Evolutionary conservation across 2,888 invertebrate genomes (phyloP), one percentile per base, ranked within the genome.

Genomic region (Leptarthrus brevirostris): DNA sequence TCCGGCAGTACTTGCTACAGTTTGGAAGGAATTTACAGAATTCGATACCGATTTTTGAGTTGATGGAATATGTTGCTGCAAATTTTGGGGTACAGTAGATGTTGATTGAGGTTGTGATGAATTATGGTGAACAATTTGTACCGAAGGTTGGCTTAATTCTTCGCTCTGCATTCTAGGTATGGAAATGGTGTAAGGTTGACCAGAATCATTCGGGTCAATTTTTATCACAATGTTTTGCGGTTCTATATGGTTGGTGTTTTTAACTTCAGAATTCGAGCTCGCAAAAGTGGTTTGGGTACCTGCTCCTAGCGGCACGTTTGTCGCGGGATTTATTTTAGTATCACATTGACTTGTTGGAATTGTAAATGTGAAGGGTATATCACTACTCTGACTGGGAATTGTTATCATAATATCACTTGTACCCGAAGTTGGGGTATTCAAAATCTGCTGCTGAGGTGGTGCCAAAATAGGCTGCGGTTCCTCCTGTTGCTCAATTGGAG

Each of bases 151-250:
- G 5, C 24, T 24, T 8, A 49, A 22, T 10, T 72, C 74, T 73
- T 85, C 85, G 75, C 83, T 83, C 20, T 84, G 84, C 71, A 84
- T 76, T n/a, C 84, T 81, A n/a, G 85, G 85, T 77, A 85, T 84
- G 8, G 85, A 84, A 72, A 85, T 83, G 30, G 85, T 84, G 78
- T 84, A 85, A 40, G 85, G 85, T 77, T 83, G 83, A n/a, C 80
- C 75, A 20, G 79, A 78, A 69, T 82, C 83, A 76, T 80, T 81
- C 75, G 71, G 71, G 80, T 85, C 85, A 69, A 85, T 84, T 79
- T 85, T 83, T 73, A 85, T 85, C 77, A 84, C 81, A 80, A 85
- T 82, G 79, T 84, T 84, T 78, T 83, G 82, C 72, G 82, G 79
- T 72, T 82, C 81, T 74, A 72, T 47, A 44, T 36, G 44, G 12